phyloP scores from a whole-genome alignment of 2,113 vertebrate genomes.

The Indicator maculatus region DNA sequence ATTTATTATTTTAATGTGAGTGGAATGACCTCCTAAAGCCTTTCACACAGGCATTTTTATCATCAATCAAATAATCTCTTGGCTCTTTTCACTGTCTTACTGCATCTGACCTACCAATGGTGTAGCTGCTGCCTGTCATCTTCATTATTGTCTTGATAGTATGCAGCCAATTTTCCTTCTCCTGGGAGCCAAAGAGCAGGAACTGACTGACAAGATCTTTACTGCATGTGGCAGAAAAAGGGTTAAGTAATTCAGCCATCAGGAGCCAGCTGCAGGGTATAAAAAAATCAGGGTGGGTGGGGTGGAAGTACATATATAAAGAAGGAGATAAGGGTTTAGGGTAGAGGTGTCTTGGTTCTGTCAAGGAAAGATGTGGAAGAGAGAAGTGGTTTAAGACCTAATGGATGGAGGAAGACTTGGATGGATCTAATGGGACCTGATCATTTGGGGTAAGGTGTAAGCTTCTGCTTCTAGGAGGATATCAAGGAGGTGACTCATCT shows the following conservation, averaged over 20 bases:
- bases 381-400: neutral
- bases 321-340: rapidly evolving
- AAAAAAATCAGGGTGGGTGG: neutral
- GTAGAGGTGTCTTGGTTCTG: neutral
- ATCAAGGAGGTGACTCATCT: too few relatives aligned
- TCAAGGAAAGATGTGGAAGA: neutral
- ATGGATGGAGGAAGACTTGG: neutral
- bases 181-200: neutral
- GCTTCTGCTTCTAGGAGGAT: too few relatives aligned
- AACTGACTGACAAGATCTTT: neutral
- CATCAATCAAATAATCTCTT: neutral
- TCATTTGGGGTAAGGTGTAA: too few relatives aligned
- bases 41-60: neutral
- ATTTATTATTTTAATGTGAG: neutral
- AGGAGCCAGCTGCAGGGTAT: neutral
- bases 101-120: neutral
- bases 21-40: neutral
- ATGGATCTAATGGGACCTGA: too few relatives aligned
- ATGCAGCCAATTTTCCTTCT: neutral
- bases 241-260: neutral
- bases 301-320: too few relatives aligned
- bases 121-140: neutral
- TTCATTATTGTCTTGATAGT: rapidly evolving
- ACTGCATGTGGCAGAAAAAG: neutral
- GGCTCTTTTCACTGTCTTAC: neutral